phyloP scores from a whole-genome alignment of 2,888 invertebrate genomes.

The Aelia acuminata region DNA sequence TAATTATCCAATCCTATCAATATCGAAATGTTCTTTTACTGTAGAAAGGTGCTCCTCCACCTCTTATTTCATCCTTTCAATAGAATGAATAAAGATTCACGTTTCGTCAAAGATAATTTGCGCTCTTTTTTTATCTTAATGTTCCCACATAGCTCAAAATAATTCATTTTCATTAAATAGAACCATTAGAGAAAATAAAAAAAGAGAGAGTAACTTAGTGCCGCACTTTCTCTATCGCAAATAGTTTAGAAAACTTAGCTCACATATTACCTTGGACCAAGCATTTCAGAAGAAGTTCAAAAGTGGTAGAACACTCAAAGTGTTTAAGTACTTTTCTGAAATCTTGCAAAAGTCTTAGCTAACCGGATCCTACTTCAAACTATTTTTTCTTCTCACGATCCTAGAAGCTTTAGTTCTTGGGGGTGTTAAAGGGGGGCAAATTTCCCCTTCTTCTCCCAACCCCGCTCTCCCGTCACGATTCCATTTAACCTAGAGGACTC shows the following conservation, averaged over 20 bases:
- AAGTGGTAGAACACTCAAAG: not conserved
- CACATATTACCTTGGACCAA: not conserved
- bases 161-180: too few species aligned
- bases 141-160: too few species aligned
- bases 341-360: not conserved
- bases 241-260: not conserved
- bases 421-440: not conserved
- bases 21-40: too few species aligned
- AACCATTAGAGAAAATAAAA: too few species aligned
- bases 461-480: not conserved
- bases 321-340: not conserved
- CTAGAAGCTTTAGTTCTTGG: not conserved
- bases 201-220: not conserved
- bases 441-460: too few species aligned
- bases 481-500: not conserved
- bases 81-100: too few species aligned
- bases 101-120: too few species aligned
- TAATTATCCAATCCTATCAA: too few species aligned
- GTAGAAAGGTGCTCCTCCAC: too few species aligned
- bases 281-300: not conserved
- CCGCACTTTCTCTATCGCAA: not conserved
- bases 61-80: too few species aligned
- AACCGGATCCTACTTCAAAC: not conserved
- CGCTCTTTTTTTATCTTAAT: too few species aligned
- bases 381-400: not conserved